Evolutionary conservation across 1,140 invertebrate species (phyloP).

Genomic region (Drosophila santomea): DNA sequence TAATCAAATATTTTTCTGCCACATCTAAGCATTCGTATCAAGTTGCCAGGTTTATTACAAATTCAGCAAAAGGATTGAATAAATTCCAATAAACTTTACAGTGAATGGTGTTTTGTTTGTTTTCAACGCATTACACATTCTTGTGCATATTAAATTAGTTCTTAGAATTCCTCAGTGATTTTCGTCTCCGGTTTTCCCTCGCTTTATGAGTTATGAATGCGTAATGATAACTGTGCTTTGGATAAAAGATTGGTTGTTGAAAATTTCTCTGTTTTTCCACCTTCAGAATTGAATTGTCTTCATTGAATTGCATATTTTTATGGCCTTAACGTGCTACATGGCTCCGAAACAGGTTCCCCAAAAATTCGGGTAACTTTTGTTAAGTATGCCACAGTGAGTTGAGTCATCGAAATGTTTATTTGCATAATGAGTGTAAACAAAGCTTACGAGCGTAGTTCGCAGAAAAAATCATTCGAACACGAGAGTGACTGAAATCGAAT

Average conservation of each 20-base stretch:
- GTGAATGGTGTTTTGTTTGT: constrained; percentile 7
- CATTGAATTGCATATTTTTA: constrained; percentile 57
- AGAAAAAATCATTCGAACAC: constrained; percentile 9
- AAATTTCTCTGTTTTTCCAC: constrained; percentile 22
- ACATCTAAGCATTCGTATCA: constrained; percentile 19
- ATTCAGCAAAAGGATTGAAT: constrained; percentile 1
- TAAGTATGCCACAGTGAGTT: constrained; percentile 33
- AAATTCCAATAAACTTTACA: constrained; percentile 1
- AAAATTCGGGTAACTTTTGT: constrained; percentile 28
- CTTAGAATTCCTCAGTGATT: constrained; percentile 27
- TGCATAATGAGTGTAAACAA: constrained; percentile 40
- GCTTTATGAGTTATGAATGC: constrained; percentile 54
- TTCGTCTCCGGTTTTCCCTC: constrained; percentile 10
- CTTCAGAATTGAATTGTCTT: constrained; percentile 10
- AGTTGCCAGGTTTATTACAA: background rate
- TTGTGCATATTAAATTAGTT: constrained; percentile 51
- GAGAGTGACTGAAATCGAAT: background rate
- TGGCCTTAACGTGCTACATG: constrained; percentile 14
- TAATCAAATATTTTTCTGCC: constrained; percentile 11
- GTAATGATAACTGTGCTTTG: constrained; percentile 43
- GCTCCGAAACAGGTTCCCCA: constrained; percentile 45
- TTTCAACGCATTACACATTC: constrained; percentile 46
- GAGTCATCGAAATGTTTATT: constrained; percentile 40
- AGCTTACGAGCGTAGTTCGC: constrained; percentile 11
- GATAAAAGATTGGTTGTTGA: constrained; percentile 41